A percentile compares a stretch with the other conserved stretches of the same genome.
phyloP scores from a whole-genome alignment of 2,113 vertebrate genomes.

The Tapirus terrestris region DNA sequence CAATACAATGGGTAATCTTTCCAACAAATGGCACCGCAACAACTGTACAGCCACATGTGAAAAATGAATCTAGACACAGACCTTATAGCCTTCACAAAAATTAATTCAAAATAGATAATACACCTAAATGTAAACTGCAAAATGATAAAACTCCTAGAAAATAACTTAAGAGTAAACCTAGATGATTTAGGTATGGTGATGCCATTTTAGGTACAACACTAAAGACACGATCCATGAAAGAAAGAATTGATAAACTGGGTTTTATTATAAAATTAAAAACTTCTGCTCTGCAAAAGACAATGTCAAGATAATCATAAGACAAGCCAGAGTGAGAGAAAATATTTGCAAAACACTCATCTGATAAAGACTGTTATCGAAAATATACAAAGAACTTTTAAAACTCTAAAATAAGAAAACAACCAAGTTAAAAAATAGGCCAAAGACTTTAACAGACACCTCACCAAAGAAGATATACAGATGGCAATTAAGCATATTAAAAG shows the following conservation, averaged over 20 bases:
- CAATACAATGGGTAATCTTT: too few relatives aligned
- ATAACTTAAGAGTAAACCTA: background rate
- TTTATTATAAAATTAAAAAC: background rate
- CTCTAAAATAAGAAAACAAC: background rate
- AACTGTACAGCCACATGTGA: background rate
- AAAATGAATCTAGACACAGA: background rate
- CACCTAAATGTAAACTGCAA: too few relatives aligned
- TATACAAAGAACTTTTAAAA: background rate
- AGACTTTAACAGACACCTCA: background rate
- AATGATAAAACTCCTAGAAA: background rate
- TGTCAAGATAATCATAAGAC: background rate
- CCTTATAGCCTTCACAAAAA: background rate
- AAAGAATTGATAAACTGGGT: background rate
- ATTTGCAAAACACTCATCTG: background rate
- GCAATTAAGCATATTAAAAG: background rate
- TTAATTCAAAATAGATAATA: background rate
- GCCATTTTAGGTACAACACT: background rate
- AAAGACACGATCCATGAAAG: background rate
- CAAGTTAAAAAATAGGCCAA: background rate
- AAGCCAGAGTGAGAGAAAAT: background rate
- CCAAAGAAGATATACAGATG: background rate
- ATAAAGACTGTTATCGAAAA: background rate
- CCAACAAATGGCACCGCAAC: background rate
- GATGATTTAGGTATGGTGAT: too few relatives aligned
- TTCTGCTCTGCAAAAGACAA: background rate